Conservation (phyloP, 1,140 invertebrate genomes). For the Thaumetopoea pityocampa region DNA sequence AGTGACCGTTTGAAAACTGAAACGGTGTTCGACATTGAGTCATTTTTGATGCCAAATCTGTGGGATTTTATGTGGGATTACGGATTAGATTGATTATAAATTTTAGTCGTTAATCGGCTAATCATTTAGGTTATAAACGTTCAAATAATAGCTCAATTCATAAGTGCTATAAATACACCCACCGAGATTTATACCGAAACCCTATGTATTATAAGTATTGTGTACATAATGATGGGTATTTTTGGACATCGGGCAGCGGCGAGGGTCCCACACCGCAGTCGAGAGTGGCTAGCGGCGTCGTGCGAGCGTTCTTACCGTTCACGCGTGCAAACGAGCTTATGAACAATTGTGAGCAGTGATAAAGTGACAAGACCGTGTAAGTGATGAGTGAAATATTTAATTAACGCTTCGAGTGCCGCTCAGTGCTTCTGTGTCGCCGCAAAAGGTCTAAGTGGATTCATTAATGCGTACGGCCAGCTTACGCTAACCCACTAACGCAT, state of each 20-base stretch:
- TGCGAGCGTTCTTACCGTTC: no score
- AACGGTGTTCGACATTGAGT: no score
- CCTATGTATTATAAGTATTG: conserved; percentile 67
- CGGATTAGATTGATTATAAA: no score
- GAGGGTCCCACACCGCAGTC: conserved; percentile 39
- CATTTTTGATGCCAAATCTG: no score
- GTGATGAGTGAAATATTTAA: conserved; percentile 48
- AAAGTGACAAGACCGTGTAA: conserved; percentile 42
- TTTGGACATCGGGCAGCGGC: conserved; percentile 39
- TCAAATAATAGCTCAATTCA: conserved; percentile 39
- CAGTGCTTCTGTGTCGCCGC: conserved; percentile 46
- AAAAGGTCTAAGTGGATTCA: conserved; percentile 37
- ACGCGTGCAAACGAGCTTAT: conserved; percentile 29
- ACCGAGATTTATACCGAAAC: conserved; percentile 55
- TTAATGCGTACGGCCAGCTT: conserved; percentile 26
- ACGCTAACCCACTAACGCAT: conserved; percentile 68
- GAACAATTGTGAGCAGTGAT: conserved; percentile 33
- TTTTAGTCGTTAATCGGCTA: no score
- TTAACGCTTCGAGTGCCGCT: conserved; percentile 45
- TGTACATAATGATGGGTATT: conserved; percentile 67
- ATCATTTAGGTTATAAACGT: conserved; percentile 53
- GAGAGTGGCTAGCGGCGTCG: conserved; percentile 43
- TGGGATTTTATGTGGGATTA: no score
- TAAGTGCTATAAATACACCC: conserved; percentile 35
- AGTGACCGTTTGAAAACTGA: no score